phyloP scores from a whole-genome alignment of 2,797 vertebrate species.

The Myiotriccus ornatus region DNA sequence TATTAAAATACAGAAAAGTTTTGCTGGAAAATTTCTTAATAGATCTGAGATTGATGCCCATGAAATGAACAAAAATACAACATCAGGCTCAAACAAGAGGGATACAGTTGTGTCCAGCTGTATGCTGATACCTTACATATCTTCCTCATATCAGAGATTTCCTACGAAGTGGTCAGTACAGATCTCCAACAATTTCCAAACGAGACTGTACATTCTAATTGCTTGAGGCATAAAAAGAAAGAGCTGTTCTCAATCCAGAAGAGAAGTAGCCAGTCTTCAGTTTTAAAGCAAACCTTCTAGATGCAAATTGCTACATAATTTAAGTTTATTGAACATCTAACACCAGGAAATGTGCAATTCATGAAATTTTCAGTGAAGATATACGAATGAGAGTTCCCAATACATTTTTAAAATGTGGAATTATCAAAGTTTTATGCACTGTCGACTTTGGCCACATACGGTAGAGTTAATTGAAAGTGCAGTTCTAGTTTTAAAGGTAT shows the following conservation, averaged over 20 bases:
- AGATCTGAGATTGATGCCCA: not conserved
- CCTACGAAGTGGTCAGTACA: not conserved
- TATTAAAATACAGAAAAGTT: not conserved
- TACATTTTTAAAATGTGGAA: conserved; percentile 68
- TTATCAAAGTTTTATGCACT: conserved; percentile 68
- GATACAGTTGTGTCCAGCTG: not conserved
- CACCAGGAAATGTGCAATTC: conserved; percentile 64
- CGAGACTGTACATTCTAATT: not conserved
- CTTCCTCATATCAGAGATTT: not conserved
- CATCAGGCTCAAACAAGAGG: not conserved
- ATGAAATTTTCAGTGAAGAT: conserved; percentile 67
- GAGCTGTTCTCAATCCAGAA: not conserved
- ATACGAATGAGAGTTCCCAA: conserved; percentile 43
- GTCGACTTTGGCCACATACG: conserved; percentile 36
- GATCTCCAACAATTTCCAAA: not conserved
- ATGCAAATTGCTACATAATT: conserved; percentile 71
- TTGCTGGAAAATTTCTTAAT: not conserved
- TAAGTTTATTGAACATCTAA: conserved; percentile 71
- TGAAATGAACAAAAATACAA: not conserved
- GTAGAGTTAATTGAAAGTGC: conserved; percentile 59
- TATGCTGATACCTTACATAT: not conserved
- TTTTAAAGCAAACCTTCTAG: conserved; percentile 50
- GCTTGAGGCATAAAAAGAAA: not conserved
- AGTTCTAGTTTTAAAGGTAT: conserved; percentile 26
- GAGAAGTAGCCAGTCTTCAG: conserved; percentile 9